Evolutionary conservation across 2,888 invertebrate species (phyloP).

Genomic region (Mactromeris polynyma): DNA sequence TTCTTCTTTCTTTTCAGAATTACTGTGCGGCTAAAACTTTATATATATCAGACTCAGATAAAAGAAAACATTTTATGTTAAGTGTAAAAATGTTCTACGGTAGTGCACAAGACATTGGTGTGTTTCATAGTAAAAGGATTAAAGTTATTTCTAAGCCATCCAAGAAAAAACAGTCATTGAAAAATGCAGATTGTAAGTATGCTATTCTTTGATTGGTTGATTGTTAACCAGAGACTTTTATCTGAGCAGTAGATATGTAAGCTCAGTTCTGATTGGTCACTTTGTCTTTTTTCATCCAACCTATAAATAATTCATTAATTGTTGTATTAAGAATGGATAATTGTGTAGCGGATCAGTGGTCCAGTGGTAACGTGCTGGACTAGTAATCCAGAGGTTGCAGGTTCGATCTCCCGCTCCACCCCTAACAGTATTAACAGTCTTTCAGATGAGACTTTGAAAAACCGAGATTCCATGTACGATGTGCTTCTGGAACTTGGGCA

Average conservation of each 20-base stretch:
- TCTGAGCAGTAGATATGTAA: background rate
- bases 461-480: too few species aligned
- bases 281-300: too few species aligned
- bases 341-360: too few species aligned
- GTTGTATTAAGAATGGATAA: too few species aligned
- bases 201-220: background rate
- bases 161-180: slow-evolving; percentile 99
- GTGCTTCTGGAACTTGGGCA: too few species aligned
- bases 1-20: slow-evolving; percentile 89
- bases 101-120: slow-evolving; percentile 98
- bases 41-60: slow-evolving; percentile 99
- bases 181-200: slow-evolving; percentile 95
- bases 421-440: too few species aligned
- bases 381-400: too few species aligned
- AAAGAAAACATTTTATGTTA: slow-evolving; percentile 99
- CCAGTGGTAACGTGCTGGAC: too few species aligned
- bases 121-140: slow-evolving; percentile 99
- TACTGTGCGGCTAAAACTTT: slow-evolving; percentile 99
- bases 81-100: slow-evolving; percentile 99
- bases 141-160: slow-evolving; percentile 99
- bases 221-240: background rate
- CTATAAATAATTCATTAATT: too few species aligned
- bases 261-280: background rate
- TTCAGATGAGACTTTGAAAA: too few species aligned
- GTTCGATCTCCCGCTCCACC: too few species aligned